These are phyloP conservation scores for Ecliptopera silaceata DNA, from an alignment of 2,888 invertebrate species.

Conservation along the genomic window DNA sequence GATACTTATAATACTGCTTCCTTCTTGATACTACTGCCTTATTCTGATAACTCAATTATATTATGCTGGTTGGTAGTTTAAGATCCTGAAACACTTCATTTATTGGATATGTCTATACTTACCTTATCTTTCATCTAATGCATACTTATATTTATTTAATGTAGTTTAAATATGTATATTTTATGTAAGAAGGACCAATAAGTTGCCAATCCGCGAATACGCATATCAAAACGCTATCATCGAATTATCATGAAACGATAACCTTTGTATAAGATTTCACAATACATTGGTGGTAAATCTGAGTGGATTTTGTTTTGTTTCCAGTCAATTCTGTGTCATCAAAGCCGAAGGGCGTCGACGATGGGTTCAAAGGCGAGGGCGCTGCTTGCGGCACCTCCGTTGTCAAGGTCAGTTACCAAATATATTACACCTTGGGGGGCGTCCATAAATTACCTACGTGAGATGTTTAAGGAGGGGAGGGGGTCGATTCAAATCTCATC, in stretches of 20 bases:
- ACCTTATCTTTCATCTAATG: not conserved
- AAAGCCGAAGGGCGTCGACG: constrained; percentile 85
- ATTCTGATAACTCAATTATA: not conserved
- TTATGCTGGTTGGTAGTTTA: not conserved
- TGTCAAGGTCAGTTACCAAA: constrained; percentile 63
- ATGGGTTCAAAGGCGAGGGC: constrained; percentile 87
- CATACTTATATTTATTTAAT: not conserved
- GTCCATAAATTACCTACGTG: too few relatives aligned
- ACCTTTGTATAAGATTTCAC: constrained; percentile 4
- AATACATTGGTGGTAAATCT: not conserved
- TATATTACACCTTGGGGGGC: too few relatives aligned
- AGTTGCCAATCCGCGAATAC: not conserved
- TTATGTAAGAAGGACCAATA: not conserved
- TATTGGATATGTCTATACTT: not conserved
- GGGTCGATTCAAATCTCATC: too few relatives aligned
- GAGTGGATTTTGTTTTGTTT: constrained; percentile 38
- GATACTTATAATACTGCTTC: constrained; percentile 18
- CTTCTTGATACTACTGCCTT: not conserved
- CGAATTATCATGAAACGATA: not conserved
- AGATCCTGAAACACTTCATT: not conserved
- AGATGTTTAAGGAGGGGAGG: too few relatives aligned
- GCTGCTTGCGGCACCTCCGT: constrained; percentile 85
- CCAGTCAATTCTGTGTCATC: constrained; percentile 61
- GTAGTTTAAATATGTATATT: too few relatives aligned
- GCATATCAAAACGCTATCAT: not conserved